Evolutionary conservation across 2,797 vertebrate genomes (phyloP).

Genomic region (Etheostoma nigrum): DNA sequence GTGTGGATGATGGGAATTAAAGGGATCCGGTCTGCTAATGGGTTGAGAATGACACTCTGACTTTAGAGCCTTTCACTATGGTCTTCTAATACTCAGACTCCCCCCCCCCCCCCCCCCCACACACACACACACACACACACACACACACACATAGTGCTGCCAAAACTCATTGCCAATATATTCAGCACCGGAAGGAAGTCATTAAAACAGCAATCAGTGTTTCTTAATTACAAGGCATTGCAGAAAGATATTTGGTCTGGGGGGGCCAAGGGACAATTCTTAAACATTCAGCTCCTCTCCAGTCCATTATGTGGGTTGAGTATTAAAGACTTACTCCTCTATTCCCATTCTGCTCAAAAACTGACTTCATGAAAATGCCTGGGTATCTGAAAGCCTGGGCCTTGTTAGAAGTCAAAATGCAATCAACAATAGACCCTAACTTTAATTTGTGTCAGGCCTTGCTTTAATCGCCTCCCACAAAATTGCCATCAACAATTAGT

Average conservation of each 20-base stretch:
- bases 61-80: slow-evolving; percentile 62
- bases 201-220: slow-evolving; percentile 79
- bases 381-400: slow-evolving; percentile 24
- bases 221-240: slow-evolving; percentile 77
- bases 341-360: slow-evolving; percentile 66
- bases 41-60: slow-evolving; percentile 73
- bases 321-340: slow-evolving; percentile 59
- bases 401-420: slow-evolving; percentile 68
- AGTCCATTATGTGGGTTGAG: slow-evolving; percentile 65
- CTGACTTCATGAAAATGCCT: slow-evolving; percentile 66
- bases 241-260: slow-evolving; percentile 57
- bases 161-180: slow-evolving; percentile 48
- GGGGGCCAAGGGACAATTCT: slow-evolving; percentile 51
- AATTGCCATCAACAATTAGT: slow-evolving; percentile 60
- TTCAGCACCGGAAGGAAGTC: slow-evolving; percentile 70
- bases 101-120: background rate
- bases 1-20: slow-evolving; percentile 60
- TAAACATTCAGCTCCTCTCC: slow-evolving; percentile 59
- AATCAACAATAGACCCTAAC: slow-evolving; percentile 61
- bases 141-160: slow-evolving; percentile 12
- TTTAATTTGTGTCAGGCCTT: slow-evolving; percentile 59
- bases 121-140: background rate
- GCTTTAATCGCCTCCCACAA: slow-evolving; percentile 64
- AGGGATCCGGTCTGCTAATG: slow-evolving; percentile 73
- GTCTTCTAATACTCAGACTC: slow-evolving; percentile 39